These are phyloP conservation scores for Chloromyia formosa DNA, from an alignment of 2,888 invertebrate genomes.

Conservation along the genomic window DNA sequence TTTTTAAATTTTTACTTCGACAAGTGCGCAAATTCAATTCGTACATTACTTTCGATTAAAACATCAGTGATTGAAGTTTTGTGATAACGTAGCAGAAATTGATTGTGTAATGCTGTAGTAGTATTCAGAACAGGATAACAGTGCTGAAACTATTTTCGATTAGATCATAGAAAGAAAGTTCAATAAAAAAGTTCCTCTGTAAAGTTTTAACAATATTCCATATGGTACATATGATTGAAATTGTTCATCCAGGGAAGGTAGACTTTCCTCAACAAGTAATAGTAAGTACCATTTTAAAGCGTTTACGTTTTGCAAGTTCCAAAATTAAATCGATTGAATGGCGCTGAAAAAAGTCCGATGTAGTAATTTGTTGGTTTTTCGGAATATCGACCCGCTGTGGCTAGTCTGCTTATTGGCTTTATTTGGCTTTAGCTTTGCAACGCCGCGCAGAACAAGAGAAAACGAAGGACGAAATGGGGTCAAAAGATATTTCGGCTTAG, in stretches of 20 bases:
- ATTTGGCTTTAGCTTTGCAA: constrained; percentile 4
- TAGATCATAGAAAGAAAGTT: neutral
- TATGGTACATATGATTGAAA: constrained; percentile 85
- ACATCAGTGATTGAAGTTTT: constrained; percentile 27
- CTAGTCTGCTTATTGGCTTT: constrained; percentile 7
- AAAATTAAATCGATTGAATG: neutral
- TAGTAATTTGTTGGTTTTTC: constrained; percentile 1
- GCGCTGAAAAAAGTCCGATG: neutral
- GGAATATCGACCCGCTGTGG: constrained; percentile 32
- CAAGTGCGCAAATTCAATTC: constrained; percentile 36
- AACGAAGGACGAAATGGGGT: constrained; percentile 22
- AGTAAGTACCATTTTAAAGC: constrained; percentile 69
- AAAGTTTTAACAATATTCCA: constrained; percentile 65
- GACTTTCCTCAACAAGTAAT: constrained; percentile 79
- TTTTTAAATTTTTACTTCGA: neutral
- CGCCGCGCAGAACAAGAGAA: neutral
- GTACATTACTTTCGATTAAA: neutral
- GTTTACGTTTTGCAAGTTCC: neutral
- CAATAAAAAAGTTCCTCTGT: constrained; percentile 22
- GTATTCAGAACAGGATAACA: constrained; percentile 6
- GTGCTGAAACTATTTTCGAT: neutral
- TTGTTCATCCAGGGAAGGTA: constrained; percentile 81
- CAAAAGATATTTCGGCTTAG: neutral
- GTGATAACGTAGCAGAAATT: constrained; percentile 17
- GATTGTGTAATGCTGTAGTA: constrained; percentile 26